These are phyloP conservation scores for Mnemiopsis leidyi DNA, from an alignment of 37 sponge, comb jelly and placozoan species.

Conservation along the genomic window DNA sequence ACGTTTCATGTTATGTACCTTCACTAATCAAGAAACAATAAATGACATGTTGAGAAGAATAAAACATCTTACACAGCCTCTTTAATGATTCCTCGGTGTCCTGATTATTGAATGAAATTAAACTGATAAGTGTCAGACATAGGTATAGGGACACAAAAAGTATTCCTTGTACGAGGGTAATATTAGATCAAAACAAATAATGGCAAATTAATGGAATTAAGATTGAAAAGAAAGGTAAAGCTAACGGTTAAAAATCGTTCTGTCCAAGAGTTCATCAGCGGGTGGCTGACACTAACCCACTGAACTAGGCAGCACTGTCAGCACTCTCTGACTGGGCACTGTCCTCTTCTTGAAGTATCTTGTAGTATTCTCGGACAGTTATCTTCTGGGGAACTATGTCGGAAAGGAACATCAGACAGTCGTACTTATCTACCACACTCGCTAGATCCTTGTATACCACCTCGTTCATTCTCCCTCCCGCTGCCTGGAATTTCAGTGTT, in stretches of 20 bases:
- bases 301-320: background rate
- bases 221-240: background rate
- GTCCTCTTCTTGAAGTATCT: background rate
- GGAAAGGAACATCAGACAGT: conserved; percentile 35
- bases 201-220: background rate
- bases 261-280: background rate
- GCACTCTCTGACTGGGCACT: background rate
- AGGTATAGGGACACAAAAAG: too few species aligned
- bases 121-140: too few species aligned
- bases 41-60: too few species aligned
- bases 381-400: conserved; percentile 27
- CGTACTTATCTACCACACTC: conserved; percentile 27
- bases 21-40: too few species aligned
- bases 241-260: background rate
- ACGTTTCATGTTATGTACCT: too few species aligned
- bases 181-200: too few species aligned
- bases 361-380: conserved; percentile 3
- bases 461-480: background rate
- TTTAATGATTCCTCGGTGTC: too few species aligned
- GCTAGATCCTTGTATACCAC: conserved; percentile 25
- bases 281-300: background rate
- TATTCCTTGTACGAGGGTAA: too few species aligned
- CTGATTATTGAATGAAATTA: too few species aligned
- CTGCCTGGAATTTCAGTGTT: too few species aligned
- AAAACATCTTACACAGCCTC: too few species aligned